Conservation (phyloP, 2,113 vertebrate species). For the Melanerpes aurifrons region DNA sequence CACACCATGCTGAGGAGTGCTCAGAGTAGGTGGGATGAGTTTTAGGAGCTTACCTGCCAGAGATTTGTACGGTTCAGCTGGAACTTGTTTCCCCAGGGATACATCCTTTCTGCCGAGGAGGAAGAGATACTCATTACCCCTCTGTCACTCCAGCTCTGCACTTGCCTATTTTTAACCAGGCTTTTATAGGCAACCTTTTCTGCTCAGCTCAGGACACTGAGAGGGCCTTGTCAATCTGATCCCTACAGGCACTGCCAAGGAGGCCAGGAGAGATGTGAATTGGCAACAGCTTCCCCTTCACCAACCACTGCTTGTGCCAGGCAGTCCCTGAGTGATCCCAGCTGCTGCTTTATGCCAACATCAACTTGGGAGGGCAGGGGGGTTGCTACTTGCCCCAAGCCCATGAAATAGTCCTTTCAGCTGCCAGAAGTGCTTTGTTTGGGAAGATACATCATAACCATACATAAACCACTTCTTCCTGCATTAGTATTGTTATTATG, state of each 20-base stretch:
- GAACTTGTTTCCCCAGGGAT: slow-evolving; percentile 96
- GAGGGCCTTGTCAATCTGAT: fast-evolving
- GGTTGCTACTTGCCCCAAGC: not conserved
- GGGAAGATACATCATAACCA: not conserved
- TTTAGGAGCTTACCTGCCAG: slow-evolving; percentile 88
- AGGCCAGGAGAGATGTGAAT: not conserved
- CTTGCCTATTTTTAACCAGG: not conserved
- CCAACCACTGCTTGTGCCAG: fast-evolving
- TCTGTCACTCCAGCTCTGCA: not conserved
- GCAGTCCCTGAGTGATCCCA: not conserved
- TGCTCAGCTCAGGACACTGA: not conserved
- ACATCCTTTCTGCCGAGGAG: slow-evolving; percentile 82
- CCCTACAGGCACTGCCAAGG: not conserved
- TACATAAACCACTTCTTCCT: not conserved
- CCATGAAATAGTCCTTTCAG: not conserved
- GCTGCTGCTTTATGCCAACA: not conserved
- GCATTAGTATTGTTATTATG: not conserved
- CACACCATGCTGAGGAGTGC: not conserved
- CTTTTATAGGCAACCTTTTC: not conserved
- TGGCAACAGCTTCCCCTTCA: not conserved
- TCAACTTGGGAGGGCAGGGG: fast-evolving
- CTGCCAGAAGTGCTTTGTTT: not conserved
- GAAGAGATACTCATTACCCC: not conserved
- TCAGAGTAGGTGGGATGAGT: fast-evolving
- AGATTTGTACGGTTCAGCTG: slow-evolving; percentile 90